Evolutionary conservation across 2,888 invertebrate species (phyloP).

Genomic region (Lepeophtheirus nordmannii): DNA sequence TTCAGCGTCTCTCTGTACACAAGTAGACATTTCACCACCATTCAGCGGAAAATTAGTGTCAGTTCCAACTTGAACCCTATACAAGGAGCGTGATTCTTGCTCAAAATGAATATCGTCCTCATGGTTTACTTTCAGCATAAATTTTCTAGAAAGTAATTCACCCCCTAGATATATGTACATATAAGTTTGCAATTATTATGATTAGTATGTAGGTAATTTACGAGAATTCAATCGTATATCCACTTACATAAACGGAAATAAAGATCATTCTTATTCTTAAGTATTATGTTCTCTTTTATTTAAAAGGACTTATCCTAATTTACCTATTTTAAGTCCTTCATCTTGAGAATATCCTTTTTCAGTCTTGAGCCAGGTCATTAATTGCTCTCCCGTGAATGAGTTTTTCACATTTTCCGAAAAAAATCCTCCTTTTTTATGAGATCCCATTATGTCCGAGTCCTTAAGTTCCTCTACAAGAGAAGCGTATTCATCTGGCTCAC

Average conservation of each 20-base stretch:
- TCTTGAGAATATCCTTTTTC: constrained; percentile 3
- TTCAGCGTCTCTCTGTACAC: constrained; percentile 13
- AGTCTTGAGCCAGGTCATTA: constrained; percentile 16
- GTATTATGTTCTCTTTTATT: no score
- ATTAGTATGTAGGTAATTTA: no score
- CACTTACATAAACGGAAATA: no score
- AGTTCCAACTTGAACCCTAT: constrained; percentile 13
- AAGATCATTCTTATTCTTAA: no score
- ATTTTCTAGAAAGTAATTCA: constrained; percentile 11
- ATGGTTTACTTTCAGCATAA: constrained; percentile 14
- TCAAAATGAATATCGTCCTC: neutral
- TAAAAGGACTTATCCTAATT: no score
- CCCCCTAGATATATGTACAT: neutral
- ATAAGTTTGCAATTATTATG: no score
- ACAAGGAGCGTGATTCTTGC: constrained; percentile 12
- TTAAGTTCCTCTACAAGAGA: constrained; percentile 8
- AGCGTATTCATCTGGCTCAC: constrained; percentile 18
- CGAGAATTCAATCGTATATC: no score
- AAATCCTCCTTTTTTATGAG: constrained; percentile 10
- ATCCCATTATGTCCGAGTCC: constrained; percentile 2
- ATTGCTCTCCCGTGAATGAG: constrained; percentile 18
- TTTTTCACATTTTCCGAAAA: constrained; percentile 13
- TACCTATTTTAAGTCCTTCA: constrained; percentile 15
- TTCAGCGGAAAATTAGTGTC: constrained; percentile 12
- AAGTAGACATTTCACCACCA: constrained; percentile 10